Conservation (phyloP, 2,113 vertebrate species). For the Pantherophis guttatus region DNA sequence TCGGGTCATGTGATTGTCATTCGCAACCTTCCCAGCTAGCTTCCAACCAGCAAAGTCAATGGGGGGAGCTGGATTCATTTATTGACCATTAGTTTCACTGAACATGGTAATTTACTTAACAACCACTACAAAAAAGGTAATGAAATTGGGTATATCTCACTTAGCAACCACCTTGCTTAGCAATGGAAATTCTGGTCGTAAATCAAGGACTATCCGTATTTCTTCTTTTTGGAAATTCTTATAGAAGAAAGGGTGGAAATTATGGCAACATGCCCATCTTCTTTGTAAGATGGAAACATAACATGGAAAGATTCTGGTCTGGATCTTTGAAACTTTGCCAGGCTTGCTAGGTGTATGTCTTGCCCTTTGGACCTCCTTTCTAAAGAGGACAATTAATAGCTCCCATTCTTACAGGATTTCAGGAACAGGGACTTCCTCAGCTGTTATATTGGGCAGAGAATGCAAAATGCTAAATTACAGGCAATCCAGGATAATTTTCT, state of each 20-base stretch:
- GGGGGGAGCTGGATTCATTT: background rate
- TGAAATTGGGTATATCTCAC: background rate
- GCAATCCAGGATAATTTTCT: background rate
- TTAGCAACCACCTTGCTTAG: background rate
- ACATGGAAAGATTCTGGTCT: background rate
- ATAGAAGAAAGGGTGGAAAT: background rate
- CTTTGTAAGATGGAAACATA: background rate
- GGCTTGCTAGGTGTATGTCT: too few species aligned
- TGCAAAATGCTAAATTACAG: background rate
- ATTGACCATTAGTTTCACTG: background rate
- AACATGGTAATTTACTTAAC: background rate
- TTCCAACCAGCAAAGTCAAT: background rate
- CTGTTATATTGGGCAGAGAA: background rate
- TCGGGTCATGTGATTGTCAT: background rate
- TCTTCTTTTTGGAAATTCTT: background rate
- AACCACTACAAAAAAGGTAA: background rate
- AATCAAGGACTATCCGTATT: background rate
- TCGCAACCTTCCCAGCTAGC: background rate
- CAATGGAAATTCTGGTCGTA: background rate
- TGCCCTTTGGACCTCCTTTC: background rate
- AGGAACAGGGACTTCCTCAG: background rate
- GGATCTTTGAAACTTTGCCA: too few species aligned
- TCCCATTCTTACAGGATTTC: background rate
- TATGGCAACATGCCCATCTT: background rate
- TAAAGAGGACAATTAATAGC: background rate